phyloP scores from a whole-genome alignment of 2,113 vertebrate genomes.

The Podiceps cristatus region DNA sequence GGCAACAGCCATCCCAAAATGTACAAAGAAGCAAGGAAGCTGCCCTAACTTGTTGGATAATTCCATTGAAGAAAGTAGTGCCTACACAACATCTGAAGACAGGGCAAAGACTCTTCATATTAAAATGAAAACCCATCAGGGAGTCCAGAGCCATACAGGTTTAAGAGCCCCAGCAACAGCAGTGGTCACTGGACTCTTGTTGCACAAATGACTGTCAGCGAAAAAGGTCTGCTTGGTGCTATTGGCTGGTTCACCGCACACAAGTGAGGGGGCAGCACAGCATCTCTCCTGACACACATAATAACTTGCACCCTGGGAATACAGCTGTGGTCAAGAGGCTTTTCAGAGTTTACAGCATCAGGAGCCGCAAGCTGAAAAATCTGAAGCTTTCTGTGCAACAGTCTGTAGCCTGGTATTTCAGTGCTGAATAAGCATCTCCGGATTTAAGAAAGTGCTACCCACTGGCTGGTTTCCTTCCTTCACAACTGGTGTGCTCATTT shows the following conservation, averaged over 20 bases:
- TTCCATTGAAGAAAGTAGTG: not conserved
- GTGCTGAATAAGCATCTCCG: not conserved
- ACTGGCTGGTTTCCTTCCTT: not conserved
- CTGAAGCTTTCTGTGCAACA: not conserved
- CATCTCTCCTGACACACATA: not conserved
- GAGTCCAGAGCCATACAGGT: not conserved
- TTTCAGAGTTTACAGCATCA: not conserved
- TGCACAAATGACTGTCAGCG: not conserved
- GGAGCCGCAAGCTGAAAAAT: not conserved
- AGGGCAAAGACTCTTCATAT: not conserved
- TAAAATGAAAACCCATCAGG: not conserved
- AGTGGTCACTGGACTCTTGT: not conserved
- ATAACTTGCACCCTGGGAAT: rapidly evolving
- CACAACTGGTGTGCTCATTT: not conserved
- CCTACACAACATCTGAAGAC: not conserved
- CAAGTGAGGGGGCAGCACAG: not conserved
- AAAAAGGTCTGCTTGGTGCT: not conserved
- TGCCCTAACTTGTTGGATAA: not conserved
- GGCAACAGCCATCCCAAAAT: not conserved
- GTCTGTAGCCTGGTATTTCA: not conserved
- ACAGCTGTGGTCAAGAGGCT: not conserved
- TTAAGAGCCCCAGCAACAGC: not conserved
- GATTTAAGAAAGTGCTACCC: not conserved
- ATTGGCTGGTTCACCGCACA: not conserved
- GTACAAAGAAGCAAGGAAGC: not conserved